phyloP scores from a whole-genome alignment of 2,113 vertebrate species.

The Maccullochella peelii region DNA sequence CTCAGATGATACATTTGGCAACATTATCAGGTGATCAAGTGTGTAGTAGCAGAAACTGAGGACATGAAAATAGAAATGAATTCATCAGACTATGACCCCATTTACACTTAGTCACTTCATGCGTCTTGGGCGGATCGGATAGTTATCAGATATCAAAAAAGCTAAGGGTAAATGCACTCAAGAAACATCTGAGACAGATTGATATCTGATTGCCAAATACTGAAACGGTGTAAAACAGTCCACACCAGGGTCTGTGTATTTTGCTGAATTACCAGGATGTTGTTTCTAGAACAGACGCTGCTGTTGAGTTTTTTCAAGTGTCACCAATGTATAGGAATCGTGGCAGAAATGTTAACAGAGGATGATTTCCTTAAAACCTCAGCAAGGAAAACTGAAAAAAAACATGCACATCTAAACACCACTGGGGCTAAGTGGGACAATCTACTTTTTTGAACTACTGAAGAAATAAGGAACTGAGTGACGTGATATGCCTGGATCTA shows the following conservation, averaged over 20 bases:
- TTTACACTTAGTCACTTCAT: neutral
- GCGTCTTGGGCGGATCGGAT: neutral
- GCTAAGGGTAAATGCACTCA: neutral
- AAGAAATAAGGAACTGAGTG: constrained; percentile 1
- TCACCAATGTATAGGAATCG: neutral
- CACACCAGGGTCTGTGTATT: neutral
- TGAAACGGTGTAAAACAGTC: neutral
- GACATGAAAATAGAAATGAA: neutral
- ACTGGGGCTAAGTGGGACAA: neutral
- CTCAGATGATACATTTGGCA: neutral
- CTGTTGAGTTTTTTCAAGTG: neutral
- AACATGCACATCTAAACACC: constrained; percentile 4
- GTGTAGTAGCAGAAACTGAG: neutral
- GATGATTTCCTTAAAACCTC: neutral
- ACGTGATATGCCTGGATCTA: neutral
- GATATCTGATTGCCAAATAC: neutral
- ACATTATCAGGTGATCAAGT: neutral
- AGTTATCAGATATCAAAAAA: neutral
- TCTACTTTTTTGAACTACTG: neutral
- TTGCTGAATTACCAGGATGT: neutral
- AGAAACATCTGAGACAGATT: neutral
- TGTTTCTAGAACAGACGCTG: neutral
- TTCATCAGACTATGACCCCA: neutral
- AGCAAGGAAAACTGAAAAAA: constrained; percentile 4
- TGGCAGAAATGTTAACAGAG: neutral